phyloP scores from a whole-genome alignment of 2,113 vertebrate species.

The Platichthys stellatus region DNA sequence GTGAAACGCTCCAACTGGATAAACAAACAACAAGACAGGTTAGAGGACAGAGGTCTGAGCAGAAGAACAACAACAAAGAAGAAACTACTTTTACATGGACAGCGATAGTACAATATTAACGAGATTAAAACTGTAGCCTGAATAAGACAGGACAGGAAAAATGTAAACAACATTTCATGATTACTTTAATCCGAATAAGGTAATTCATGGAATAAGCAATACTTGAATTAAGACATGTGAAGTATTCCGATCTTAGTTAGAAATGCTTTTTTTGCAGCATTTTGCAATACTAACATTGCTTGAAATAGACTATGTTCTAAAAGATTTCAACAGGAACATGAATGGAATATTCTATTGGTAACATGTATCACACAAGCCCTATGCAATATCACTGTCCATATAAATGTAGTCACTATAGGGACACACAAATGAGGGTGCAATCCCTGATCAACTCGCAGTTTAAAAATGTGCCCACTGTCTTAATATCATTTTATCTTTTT shows the following conservation, averaged over 20 bases:
- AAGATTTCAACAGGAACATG: no score
- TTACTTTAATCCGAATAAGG: background rate
- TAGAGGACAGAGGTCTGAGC: constrained; percentile 13
- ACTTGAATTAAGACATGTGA: no score
- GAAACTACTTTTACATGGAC: background rate
- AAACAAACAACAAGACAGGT: constrained; percentile 30
- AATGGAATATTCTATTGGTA: background rate
- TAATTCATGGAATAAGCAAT: no score
- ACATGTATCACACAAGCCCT: background rate
- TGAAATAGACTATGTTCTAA: no score
- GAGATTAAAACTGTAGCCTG: background rate
- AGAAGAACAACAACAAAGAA: background rate
- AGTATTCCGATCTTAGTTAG: no score
- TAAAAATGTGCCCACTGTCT: background rate
- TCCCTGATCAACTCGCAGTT: constrained; percentile 32
- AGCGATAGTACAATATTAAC: background rate
- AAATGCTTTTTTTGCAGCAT: no score
- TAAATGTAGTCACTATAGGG: background rate
- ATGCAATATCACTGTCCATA: background rate
- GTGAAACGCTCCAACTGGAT: constrained; percentile 91
- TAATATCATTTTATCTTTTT: background rate
- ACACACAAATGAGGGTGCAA: constrained; percentile 4
- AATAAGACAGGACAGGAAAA: no score
- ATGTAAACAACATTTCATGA: background rate
- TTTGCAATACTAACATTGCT: no score